Percentiles rank a stretch among this genome's conserved stretches.
Conservation (phyloP, 2,797 vertebrate species). For the Danio kyathit region DNA sequence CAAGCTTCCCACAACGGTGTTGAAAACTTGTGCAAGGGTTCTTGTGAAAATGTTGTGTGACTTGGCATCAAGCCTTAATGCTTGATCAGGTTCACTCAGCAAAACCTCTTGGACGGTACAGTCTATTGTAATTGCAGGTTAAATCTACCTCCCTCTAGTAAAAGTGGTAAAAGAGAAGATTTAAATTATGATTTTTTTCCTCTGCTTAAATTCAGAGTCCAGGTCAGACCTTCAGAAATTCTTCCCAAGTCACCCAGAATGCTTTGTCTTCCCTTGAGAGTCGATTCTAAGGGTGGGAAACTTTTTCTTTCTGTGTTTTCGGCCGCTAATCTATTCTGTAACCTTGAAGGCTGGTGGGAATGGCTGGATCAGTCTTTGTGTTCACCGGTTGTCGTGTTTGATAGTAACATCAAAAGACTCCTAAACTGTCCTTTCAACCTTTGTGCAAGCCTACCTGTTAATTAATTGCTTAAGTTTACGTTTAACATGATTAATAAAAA, state of each 20-base stretch:
- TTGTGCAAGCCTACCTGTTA: neutral
- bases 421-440: constrained; percentile 8
- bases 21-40: constrained; percentile 8
- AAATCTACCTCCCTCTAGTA: neutral
- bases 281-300: constrained; percentile 60
- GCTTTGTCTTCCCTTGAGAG: constrained; percentile 41
- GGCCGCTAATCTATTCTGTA: constrained; percentile 73
- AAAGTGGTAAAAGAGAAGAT: neutral
- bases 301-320: constrained; percentile 47
- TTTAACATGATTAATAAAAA: neutral
- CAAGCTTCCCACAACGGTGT: neutral
- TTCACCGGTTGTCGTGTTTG: constrained; percentile 39
- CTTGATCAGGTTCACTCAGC: neutral
- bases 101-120: constrained; percentile 1
- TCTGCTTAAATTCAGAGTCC: neutral
- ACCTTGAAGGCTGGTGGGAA: constrained; percentile 71
- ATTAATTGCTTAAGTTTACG: no score
- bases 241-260: constrained; percentile 6
- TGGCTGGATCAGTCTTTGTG: constrained; percentile 41
- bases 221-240: neutral
- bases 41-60: constrained; percentile 5
- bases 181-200: neutral
- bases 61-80: neutral
- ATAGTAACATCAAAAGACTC: constrained; percentile 25
- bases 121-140: neutral